Base-by-base conservation (phyloP, 2,797 vertebrate genomes). In the Lycodopsis pacificus region DNA sequence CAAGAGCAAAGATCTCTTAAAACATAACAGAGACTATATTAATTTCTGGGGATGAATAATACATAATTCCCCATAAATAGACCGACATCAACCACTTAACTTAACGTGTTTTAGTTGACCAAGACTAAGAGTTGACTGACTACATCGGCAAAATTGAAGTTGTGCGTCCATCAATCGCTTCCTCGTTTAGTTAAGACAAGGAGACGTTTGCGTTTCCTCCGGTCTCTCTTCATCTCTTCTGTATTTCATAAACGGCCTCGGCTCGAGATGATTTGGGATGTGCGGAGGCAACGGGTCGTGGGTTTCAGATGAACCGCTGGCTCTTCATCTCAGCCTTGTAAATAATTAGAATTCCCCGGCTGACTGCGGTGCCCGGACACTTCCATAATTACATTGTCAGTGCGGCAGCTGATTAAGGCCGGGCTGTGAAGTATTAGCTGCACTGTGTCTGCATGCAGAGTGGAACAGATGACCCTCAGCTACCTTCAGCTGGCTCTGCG, bases 331-430 rank as follows among this genome's bases (percentile, higher is more conserved):
- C 83, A 80, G 81, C 76, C 88, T 82, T 86, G 87, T 92, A 92
- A 93, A 91, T 92, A 92, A 93, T 92, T 93, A 90, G 91, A 94
- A 94, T 93, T 94, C 91, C 89, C 88, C 68, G 74, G 81, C 80
- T 68, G 87, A 90, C 78, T 82, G 91, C 90, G 53, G 85, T 44
- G 79, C 88, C 88, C 46, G 90, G 92, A 95, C 94, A 93, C 91
- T 93, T 94, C 91, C 90, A 93, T 95, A 94, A 95, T 95, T 95
- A 94, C 94, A 94, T 91, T 94, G 94, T 95, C 94, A 94, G 89
- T 66, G 89, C 84, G 59, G 86, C 58, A 81, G 81, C 91, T 93
- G 93, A 94, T 94, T 93, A 92, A 90, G 89, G 87, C 79, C 27
- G 75, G 80, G 75, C 89, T 91, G 88, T 94, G 93, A 94, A 92